Percentiles rank a stretch among this genome's conserved stretches.
phyloP scores from a whole-genome alignment of 2,113 vertebrate genomes.

The Atractosteus spatula region DNA sequence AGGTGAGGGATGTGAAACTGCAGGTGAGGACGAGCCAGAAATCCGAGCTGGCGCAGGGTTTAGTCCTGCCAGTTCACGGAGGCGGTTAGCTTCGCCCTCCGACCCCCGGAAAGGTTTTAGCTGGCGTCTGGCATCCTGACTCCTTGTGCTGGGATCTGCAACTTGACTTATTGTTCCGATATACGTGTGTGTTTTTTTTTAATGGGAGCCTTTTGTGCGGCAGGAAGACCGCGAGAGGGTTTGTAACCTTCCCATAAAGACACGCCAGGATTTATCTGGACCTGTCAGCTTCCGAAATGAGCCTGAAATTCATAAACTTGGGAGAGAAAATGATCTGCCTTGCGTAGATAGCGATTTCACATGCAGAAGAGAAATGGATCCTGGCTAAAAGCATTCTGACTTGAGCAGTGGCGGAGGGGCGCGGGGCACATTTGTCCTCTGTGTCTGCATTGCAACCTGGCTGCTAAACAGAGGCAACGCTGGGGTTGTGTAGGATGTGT shows the following conservation, averaged over 20 bases:
- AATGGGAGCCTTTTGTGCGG: conserved; percentile 27
- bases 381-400: conserved; percentile 20
- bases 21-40: conserved; percentile 52
- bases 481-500: not conserved
- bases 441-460: not conserved
- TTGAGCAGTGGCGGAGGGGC: conserved; percentile 24
- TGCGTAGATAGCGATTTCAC: conserved; percentile 27
- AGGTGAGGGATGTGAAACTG: conserved; percentile 41
- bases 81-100: conserved; percentile 27
- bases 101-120: conserved; percentile 18
- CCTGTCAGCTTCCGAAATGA: conserved; percentile 31
- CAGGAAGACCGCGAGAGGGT: conserved; percentile 20
- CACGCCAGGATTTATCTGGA: conserved; percentile 38
- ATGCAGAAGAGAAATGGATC: conserved; percentile 11
- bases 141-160: conserved; percentile 31
- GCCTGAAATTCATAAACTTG: conserved; percentile 18
- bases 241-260: conserved; percentile 22
- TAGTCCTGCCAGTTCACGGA: not conserved
- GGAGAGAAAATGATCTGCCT: conserved; percentile 21
- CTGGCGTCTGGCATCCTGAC: conserved; percentile 17
- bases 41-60: not conserved
- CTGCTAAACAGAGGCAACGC: not conserved
- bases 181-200: conserved; percentile 1
- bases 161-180: conserved; percentile 22
- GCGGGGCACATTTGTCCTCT: conserved; percentile 6